Evolutionary conservation across 2,888 invertebrate species (phyloP), one percentile per base, ranked within the genome.

Genomic region (Xylota segnis): DNA sequence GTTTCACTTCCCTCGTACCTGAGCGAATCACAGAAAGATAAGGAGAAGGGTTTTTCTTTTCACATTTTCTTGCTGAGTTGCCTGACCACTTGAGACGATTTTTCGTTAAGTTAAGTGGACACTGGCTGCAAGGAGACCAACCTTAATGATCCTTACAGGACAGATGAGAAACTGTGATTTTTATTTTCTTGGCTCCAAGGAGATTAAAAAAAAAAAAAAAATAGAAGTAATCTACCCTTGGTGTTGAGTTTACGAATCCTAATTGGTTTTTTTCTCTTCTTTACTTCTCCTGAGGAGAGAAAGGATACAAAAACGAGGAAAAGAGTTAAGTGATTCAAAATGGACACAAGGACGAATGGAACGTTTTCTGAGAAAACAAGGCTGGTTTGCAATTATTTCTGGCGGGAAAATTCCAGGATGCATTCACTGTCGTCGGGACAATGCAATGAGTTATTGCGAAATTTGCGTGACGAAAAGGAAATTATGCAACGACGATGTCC

Each of bases 131-230:
- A 16, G 52, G 23, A 14, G 58, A 37, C 45, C 40, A 29, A 71
- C 23, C 50, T 43, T 83, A 82, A 82, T 65, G 82, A 70, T 76
- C 56, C 34, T 18, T 43, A 14, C 37, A 54, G 32, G 65, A 77
- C 65, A 61, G 34, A 59, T 76, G 63, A 63, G 32, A 50, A 40
- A 47, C 63, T 63, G 47, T 52, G 70, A 76, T 82, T 29, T 56
- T 54, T 18, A 45, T 63, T 37, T 58, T 45, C 45, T 54, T 47
- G 79, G 71, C 50, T 65, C 50, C 79, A 72, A 32, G 14, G 10
- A 40, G 72, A 78, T 71, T 78, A 65, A 56, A 40, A 72, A 16
- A 40, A 43, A 52, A 68, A 43, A 32, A 58, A 43, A 16, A 40
- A 43, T 40, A 68, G 32, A 32, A 58, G 32, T 12, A 50, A 32